Conservation (phyloP, 1,140 invertebrate species). For the Conus betulinus region DNA sequence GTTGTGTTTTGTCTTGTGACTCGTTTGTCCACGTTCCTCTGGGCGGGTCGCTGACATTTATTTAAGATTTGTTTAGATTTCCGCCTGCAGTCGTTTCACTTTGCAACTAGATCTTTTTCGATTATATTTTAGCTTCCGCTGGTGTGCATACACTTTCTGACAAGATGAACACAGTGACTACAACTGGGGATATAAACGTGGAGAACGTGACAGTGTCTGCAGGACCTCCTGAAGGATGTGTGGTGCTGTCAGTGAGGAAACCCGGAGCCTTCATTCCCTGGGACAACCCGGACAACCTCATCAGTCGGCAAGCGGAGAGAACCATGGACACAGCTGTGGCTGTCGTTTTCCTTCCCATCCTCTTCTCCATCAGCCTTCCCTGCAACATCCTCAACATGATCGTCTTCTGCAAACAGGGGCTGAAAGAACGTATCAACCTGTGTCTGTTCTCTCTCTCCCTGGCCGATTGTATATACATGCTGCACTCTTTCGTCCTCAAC, state of each 20-base stretch:
- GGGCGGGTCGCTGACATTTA: too few species aligned
- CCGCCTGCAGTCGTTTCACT: too few species aligned
- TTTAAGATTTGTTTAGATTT: too few species aligned
- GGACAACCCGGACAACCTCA: conserved; percentile 16
- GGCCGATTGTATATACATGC: neutral
- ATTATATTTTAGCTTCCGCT: too few species aligned
- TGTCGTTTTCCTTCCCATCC: neutral
- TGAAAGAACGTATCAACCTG: conserved; percentile 23
- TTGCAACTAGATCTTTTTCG: too few species aligned
- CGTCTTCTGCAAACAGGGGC: conserved; percentile 25
- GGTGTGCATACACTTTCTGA: too few species aligned
- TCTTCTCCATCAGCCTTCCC: neutral
- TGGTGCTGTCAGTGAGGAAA: neutral
- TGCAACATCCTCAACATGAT: conserved; percentile 30
- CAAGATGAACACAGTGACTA: too few species aligned
- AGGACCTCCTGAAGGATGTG: neutral
- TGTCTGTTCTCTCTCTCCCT: conserved; percentile 18
- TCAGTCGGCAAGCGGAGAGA: neutral
- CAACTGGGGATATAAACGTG: neutral
- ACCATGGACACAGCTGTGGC: neutral
- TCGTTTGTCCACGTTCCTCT: too few species aligned
- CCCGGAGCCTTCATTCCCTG: conserved; percentile 5
- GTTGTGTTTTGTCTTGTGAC: too few species aligned
- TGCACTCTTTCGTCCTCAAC: neutral
- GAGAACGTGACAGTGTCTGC: neutral